Evolutionary conservation across 2,888 invertebrate genomes (phyloP).

Genomic region (Noctua janthina): DNA sequence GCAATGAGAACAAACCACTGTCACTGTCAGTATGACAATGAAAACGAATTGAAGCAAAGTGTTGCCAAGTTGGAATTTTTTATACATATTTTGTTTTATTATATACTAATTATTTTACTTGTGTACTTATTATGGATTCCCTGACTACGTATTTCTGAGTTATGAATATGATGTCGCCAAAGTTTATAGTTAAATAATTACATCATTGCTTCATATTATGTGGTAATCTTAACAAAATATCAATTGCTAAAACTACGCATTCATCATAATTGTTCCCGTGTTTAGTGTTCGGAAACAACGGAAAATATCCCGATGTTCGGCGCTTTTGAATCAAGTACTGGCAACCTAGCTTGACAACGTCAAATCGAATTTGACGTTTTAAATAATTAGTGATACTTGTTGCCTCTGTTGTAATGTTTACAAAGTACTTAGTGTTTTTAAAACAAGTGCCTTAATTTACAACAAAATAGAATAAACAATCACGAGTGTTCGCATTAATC

Average conservation of each 20-base stretch:
- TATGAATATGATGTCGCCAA: not conserved
- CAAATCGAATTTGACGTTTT: slow-evolving; percentile 38
- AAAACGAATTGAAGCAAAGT: slow-evolving; percentile 10
- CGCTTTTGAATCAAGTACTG: slow-evolving; percentile 6
- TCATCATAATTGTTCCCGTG: not conserved
- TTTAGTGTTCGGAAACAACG: not conserved
- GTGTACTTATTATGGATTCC: not conserved
- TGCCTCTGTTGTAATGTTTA: slow-evolving; percentile 68
- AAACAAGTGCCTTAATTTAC: slow-evolving; percentile 61
- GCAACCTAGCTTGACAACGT: slow-evolving; percentile 37
- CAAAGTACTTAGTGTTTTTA: slow-evolving; percentile 57
- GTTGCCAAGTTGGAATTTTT: slow-evolving; percentile 5
- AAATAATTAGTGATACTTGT: slow-evolving; percentile 50
- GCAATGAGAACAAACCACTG: not conserved
- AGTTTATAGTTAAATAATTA: not conserved
- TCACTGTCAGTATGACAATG: not conserved
- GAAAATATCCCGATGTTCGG: not conserved
- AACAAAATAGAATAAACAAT: slow-evolving; percentile 53
- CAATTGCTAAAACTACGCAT: not conserved
- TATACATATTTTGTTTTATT: no score
- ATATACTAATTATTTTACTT: not conserved
- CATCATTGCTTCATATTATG: not conserved
- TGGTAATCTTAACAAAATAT: not conserved
- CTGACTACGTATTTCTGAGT: not conserved
- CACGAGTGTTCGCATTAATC: slow-evolving; percentile 52